These are phyloP conservation scores for Vidua macroura DNA, from an alignment of 2,113 vertebrate species.

Conservation along the genomic window DNA sequence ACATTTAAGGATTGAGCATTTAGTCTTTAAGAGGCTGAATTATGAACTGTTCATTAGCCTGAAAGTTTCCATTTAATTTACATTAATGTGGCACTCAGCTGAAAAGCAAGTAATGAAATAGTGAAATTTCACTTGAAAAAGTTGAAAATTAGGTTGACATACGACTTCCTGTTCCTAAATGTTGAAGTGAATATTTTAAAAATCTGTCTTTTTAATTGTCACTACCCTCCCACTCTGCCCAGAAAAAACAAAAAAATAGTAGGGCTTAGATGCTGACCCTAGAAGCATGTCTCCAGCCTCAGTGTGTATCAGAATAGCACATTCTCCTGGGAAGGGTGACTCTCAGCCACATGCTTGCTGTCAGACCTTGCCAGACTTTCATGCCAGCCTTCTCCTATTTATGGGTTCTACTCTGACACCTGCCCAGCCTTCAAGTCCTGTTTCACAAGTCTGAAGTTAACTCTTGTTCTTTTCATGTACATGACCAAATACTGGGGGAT, in stretches of 20 bases:
- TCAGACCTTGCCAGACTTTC: neutral
- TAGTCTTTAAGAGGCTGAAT: neutral
- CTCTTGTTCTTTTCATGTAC: neutral
- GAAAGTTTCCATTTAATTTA: neutral
- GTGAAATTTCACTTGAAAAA: neutral
- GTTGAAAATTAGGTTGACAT: neutral
- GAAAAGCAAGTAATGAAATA: neutral
- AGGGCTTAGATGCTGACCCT: neutral
- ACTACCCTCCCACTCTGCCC: fast-evolving
- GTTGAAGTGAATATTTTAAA: neutral
- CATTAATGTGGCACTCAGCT: neutral
- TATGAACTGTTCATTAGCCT: neutral
- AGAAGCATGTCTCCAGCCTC: neutral
- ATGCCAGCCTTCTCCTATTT: neutral
- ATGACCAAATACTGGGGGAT: neutral
- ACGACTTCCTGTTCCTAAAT: neutral
- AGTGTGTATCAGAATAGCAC: neutral
- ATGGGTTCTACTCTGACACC: neutral
- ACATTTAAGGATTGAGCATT: neutral
- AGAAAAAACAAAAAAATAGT: neutral
- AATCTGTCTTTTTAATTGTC: neutral
- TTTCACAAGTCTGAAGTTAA: neutral
- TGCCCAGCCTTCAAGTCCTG: neutral
- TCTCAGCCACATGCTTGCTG: neutral
- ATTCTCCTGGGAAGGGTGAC: neutral